Evolutionary conservation across 2,888 invertebrate species (phyloP), one percentile per base, ranked within the genome.

Genomic region (Pocota personata): DNA sequence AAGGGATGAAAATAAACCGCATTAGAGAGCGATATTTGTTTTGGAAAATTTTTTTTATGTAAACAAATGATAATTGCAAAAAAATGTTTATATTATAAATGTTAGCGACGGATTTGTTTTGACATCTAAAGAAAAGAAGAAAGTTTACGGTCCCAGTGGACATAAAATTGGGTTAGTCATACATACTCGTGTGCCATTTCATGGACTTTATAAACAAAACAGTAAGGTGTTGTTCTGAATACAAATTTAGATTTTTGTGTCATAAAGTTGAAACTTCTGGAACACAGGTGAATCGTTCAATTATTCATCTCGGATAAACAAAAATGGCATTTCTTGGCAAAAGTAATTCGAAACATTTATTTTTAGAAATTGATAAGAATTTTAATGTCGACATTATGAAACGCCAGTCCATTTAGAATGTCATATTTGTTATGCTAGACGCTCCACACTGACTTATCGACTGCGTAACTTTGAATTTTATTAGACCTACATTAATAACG

Each of bases 51-150:
- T 64, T 32, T 30, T 64, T 48, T 12, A 19, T 19, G 32, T 32
- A 64, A 64, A 48, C 32, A 64, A 48, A 48, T 19, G 48, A 48
- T 46, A 64, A 48, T 64, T 14, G 64, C 7, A 21, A 21, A 21
- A 32, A 46, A 32, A 48, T 48, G 32, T 48, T 64, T 64, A 32
- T 32, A n/a, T n/a, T n/a, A n/a, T n/a, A 10, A 21, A 32, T 16
- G 27, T 27, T 24, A 27, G 27, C 27, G 43, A 43, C 30, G 19
- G 64, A 64, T 6, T 21, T 64, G 64, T 64, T 64, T 64, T 48
- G 46, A 64, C 43, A 46, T 30, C 12, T 14, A 0, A 16, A 55
- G 12, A 37, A 37, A 21, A 4, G 24, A 24, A 24, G 24, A 24
- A 2, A 3, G 24, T 24, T 24, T 24, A n/a, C n/a, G n/a, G n/a